A percentile compares a stretch with the other conserved stretches of the same genome.
Evolutionary conservation across 2,113 vertebrate species (phyloP).

Genomic region (Trochalopteron elliotii): DNA sequence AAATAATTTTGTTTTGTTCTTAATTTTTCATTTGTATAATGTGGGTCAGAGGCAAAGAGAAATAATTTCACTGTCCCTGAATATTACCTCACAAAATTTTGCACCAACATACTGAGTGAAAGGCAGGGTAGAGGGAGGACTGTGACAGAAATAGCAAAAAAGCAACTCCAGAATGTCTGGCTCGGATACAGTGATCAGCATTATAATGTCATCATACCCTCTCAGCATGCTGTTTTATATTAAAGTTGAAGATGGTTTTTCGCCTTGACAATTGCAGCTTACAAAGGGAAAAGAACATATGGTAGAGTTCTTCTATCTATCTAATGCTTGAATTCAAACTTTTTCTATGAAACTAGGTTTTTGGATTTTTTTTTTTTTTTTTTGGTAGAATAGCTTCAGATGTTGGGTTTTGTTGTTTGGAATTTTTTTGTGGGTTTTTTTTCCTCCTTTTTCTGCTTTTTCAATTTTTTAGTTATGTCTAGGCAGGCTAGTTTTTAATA

Average conservation of each 20-base stretch:
- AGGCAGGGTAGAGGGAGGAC: not conserved
- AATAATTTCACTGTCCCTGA: not conserved
- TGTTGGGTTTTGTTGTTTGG: not conserved
- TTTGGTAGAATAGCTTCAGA: not conserved
- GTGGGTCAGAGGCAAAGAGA: not conserved
- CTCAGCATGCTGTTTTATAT: slow-evolving; percentile 5
- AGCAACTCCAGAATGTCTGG: not conserved
- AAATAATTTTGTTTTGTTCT: not conserved
- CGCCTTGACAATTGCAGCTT: not conserved
- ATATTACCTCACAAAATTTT: not conserved
- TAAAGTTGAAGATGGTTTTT: not conserved
- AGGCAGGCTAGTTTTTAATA: not conserved
- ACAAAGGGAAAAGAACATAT: not conserved
- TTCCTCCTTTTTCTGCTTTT: not conserved
- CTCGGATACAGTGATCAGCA: not conserved
- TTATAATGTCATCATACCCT: not conserved
- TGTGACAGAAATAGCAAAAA: slow-evolving; percentile 16
- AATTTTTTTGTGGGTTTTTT: too few species aligned
- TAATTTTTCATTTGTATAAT: not conserved
- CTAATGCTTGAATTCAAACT: not conserved
- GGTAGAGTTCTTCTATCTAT: not conserved
- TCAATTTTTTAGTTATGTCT: not conserved
- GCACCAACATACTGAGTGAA: not conserved
- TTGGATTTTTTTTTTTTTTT: not conserved
- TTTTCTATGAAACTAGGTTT: not conserved